Evolutionary conservation across 2,113 vertebrate genomes (phyloP), one percentile per base, ranked within the genome.

Genomic region (Malaclemys terrapin): DNA sequence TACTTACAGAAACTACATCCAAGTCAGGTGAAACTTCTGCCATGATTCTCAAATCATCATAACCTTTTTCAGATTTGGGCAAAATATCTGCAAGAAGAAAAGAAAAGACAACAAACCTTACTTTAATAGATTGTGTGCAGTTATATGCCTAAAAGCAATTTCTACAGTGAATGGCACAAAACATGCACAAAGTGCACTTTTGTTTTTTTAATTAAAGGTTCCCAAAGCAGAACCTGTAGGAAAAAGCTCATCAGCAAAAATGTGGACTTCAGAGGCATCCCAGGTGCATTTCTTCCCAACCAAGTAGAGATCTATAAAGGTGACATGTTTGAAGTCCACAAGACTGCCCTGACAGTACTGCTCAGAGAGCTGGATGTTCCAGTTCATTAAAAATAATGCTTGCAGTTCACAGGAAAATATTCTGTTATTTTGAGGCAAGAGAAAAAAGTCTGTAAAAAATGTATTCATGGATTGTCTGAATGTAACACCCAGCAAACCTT

Each of bases 1-100:
- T 80, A 98, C 98, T 62, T 99, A 99, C 99, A 97, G 99, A 99
- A 76, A 98, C 97, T 31, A 95, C 97, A 96, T 99, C 99, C 96
- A 99, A 97, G 92, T 92, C 94, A 7, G 98, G 80, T 6, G 98
- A 99, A 92, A 99, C 98, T 6, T 92, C 24, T 11, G 97, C 98
- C 42, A 95, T 98, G 76, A 99, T 91, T 35, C 79, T 97, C 87
- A 99, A 79, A 86, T 99, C 98, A 90, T 99, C 98, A 85, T 98
- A 98, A 38, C 38, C n/a, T 38, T 96, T 96, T 75, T 99, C 99
- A 5, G 97, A 93, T 94, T 98, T 97, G 69, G 98, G 98, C 89
- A 99, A 98, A 95, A 99, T 97, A 98, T 99, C 99, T 99, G 85
- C 62, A 97, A 96, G 88, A 50, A 53, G 94, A 97, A 93, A 19